Evolutionary conservation across 2,113 vertebrate species (phyloP), one percentile per base, ranked within the genome.

Genomic region (Speoplatyrhinus poulsoni): DNA sequence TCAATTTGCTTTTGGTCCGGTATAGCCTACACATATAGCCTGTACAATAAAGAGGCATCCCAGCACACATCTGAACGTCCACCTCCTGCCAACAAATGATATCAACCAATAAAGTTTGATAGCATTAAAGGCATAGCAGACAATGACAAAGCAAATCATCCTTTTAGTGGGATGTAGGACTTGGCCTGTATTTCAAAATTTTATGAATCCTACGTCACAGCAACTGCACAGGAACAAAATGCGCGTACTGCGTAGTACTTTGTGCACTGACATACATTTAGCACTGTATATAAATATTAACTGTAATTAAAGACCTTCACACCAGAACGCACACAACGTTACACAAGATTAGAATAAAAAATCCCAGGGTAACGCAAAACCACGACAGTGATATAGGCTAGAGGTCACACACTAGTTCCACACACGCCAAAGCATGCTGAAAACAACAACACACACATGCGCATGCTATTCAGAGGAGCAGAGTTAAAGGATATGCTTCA

Each of bases 71-170:
- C 15, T 3, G 3, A 9, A 0, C 60, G 16, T 79, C 61, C 36
- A 7, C 46, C 58, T 15, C 13, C 16, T 48, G 32, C 8, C 9
- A 49, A 60, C 59, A 17, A 2, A 69, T 70, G 12, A 41, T 41
- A 65, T 13, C 7, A 55, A 58, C 55, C 32, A 70, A 2, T 61
- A 26, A 57, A 9, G 9, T 12, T n/a, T 9, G 47, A 60, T 41
- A 36, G 17, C 32, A 73, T 72, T 32, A 59, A 72, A 70, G 73
- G 16, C 62, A 73, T 12, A 76, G 72, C 65, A 69, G 60, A 84
- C 70, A 77, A 80, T 86, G 80, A 88, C 79, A 79, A 66, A 69
- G 74, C 84, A 85, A 82, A 75, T 73, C 12, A 41, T 52, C 64
- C 60, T 55, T 69, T 75, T 33, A 47, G 62, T 74, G 33, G 71